phyloP scores from a whole-genome alignment of 2,888 invertebrate genomes.

The Plusia festucae region DNA sequence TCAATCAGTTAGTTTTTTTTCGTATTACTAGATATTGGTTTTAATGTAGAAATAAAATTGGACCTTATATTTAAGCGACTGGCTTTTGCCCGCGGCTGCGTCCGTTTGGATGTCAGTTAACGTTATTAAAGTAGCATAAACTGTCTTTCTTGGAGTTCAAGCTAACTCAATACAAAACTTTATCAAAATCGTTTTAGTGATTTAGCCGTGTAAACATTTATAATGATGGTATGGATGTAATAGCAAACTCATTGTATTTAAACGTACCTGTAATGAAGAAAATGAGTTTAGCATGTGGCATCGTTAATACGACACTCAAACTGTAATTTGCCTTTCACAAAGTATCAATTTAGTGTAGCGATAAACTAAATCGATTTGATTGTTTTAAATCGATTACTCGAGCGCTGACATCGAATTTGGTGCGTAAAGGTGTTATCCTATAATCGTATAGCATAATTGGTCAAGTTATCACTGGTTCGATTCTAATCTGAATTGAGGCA shows the following conservation, averaged over 20 bases:
- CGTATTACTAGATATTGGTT: background rate
- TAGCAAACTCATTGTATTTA: background rate
- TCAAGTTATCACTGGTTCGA: conserved; percentile 28
- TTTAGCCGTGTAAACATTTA: too few species aligned
- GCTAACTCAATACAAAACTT: too few species aligned
- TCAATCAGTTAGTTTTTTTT: background rate
- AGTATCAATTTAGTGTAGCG: background rate
- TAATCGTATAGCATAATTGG: conserved; percentile 30
- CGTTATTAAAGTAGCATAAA: too few species aligned
- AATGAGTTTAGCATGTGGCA: background rate
- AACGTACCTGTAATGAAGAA: background rate
- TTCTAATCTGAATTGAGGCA: conserved; percentile 17
- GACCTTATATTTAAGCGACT: too few species aligned
- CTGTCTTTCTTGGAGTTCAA: too few species aligned
- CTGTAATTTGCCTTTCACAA: background rate
- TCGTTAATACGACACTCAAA: background rate
- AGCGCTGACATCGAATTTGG: conserved; percentile 11
- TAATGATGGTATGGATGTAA: background rate
- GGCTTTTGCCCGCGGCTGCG: too few species aligned
- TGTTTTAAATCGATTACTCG: conserved; percentile 20
- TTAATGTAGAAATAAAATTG: background rate
- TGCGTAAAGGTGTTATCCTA: conserved; percentile 22
- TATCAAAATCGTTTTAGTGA: too few species aligned
- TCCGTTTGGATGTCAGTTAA: too few species aligned
- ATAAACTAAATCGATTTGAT: conserved; percentile 9